Evolutionary conservation across 1,140 invertebrate genomes (phyloP).

Genomic region (Thaumatotibia leucotreta): DNA sequence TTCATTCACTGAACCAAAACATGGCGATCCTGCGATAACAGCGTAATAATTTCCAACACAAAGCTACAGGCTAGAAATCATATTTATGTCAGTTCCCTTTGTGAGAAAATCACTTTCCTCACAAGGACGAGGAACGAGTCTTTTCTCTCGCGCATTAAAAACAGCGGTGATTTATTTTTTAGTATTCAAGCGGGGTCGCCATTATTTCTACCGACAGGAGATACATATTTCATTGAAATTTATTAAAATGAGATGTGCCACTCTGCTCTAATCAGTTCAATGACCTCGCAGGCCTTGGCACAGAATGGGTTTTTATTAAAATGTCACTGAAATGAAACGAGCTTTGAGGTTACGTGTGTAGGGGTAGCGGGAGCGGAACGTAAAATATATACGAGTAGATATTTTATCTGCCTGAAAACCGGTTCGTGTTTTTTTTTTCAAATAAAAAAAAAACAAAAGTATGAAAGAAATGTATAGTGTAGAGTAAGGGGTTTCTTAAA

Average conservation of each 20-base stretch:
- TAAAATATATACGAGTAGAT: too few relatives aligned
- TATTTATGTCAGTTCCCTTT: constrained; percentile 6
- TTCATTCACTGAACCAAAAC: neutral
- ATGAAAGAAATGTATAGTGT: too few relatives aligned
- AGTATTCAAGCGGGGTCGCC: neutral
- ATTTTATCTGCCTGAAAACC: too few relatives aligned
- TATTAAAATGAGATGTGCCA: constrained; percentile 18
- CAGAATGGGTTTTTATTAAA: constrained; percentile 37
- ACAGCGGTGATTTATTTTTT: constrained; percentile 20
- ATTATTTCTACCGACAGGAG: constrained; percentile 20
- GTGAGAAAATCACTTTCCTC: constrained; percentile 11
- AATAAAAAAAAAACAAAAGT: too few relatives aligned
- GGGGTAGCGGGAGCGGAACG: neutral
- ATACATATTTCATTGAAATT: constrained; percentile 20
- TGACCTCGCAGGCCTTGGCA: constrained; percentile 9
- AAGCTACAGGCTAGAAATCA: constrained; percentile 2
- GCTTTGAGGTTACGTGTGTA: neutral
- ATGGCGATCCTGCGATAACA: neutral
- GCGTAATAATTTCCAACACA: constrained; percentile 2
- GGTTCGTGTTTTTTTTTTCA: too few relatives aligned
- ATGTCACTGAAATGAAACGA: neutral
- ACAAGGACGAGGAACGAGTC: constrained; percentile 3
- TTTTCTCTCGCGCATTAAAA: constrained; percentile 18
- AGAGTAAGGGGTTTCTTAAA: too few relatives aligned
- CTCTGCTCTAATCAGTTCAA: neutral